A percentile compares a stretch with the other conserved stretches of the same genome.
These are phyloP conservation scores for Bugula neritina DNA, from an alignment of 2,888 invertebrate species.

Conservation along the genomic window DNA sequence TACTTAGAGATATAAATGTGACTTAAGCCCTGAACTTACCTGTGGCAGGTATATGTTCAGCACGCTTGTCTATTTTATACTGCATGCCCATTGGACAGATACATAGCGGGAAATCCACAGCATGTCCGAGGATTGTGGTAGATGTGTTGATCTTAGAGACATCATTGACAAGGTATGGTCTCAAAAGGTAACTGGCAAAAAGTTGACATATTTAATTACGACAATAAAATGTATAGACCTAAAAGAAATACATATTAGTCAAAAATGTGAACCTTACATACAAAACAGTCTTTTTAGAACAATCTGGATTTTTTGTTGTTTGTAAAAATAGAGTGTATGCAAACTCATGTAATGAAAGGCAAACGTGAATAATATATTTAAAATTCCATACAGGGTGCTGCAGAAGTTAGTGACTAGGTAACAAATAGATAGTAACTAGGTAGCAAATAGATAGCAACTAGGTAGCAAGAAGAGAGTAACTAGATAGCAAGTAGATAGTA, in stretches of 20 bases:
- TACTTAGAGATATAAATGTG: background rate
- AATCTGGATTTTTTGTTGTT: too few species aligned
- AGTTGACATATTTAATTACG: background rate
- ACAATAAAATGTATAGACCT: too few species aligned
- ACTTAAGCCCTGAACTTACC: too few species aligned
- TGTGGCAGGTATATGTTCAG: conserved; percentile 75
- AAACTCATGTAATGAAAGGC: too few species aligned
- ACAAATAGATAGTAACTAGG: too few species aligned
- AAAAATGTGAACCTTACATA: background rate
- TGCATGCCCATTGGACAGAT: conserved; percentile 87
- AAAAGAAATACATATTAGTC: background rate
- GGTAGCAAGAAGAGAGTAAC: too few species aligned
- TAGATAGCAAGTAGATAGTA: too few species aligned
- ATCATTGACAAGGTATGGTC: conserved; percentile 71
- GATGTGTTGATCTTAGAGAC: conserved; percentile 62
- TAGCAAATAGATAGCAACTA: too few species aligned
- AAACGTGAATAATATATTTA: too few species aligned
- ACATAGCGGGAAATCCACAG: conserved; percentile 64
- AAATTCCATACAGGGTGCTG: too few species aligned
- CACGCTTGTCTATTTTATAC: conserved; percentile 80
- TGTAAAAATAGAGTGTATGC: too few species aligned
- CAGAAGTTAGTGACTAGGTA: too few species aligned
- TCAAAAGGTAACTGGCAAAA: conserved; percentile 64
- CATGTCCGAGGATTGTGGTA: conserved; percentile 60
- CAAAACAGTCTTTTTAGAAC: background rate